Base-by-base conservation (phyloP, 2,888 invertebrate species). In the Endotricha flammealis region DNA sequence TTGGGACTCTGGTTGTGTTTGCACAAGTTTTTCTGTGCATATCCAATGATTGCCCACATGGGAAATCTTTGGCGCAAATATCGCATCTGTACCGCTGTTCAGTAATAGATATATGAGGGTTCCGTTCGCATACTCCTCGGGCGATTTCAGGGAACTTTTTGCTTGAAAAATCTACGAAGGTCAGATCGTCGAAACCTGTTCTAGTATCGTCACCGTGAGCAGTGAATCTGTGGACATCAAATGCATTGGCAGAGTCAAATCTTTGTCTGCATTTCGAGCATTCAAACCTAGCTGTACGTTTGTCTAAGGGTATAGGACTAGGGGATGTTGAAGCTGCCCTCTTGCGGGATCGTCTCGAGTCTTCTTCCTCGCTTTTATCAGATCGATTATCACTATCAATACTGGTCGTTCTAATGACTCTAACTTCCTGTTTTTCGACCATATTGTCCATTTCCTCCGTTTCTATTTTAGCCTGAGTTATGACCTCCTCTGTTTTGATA, bases 111-210 rank as follows among this genome's bases (percentile, higher is more conserved):
- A 90, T 87, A 49, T 91, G 91, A 7, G 91, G 56, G 32, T 64
- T 73, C 39, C 91, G 88, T 58, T 95, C 94, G 67, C 92, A 92
- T 43, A 91, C 88, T 12, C 91, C 90, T 45, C 92, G 89, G 0
- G 94, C 92, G 46, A 95, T 93, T 35, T 93, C 89, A 0, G 95
- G 91, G 61, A 94, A 95, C 64, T 95, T 95, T 50, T 90, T 90
- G 40, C 90, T 91, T 0, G 94, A 91, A 63, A 94, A 95, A 61
- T 95, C 94, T n/a, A 93, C 89, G 63, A 92, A 93, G 1, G 91
- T 90, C 36, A 92, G 77, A 67, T 95, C 93, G 48, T 90, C 89
- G 66, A 91, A 93, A 9, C 92, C 92, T 1, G 90, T 75, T 28
- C 91, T 88, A 1, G 88, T 79, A 42, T 89, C 89, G 48, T 85